Evolutionary conservation across 2,888 invertebrate genomes (phyloP), one percentile per base, ranked within the genome.

Genomic region (Erebia ligea): DNA sequence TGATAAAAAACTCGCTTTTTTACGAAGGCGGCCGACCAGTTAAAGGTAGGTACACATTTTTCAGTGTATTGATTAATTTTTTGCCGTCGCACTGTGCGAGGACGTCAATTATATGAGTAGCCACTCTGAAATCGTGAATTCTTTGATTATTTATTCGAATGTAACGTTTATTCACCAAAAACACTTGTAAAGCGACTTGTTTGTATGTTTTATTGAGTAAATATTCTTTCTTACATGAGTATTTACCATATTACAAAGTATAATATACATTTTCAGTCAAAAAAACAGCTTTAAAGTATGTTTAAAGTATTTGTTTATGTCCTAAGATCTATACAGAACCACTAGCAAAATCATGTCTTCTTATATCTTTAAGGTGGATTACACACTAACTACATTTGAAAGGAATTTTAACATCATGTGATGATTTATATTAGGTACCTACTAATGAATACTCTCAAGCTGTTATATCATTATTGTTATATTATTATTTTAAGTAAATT

Each of bases 41-140:
- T 62, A 63, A 69, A 72, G 58, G 63, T 64, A 62, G 65, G 68
- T 70, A 62, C 21, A 61, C 58, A 65, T 69, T 72, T 75, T 75
- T 75, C 70, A 70, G 66, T 45, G 78, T 88, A 88, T 89, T 83
- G 88, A 88, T 89, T 87, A 83, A 77, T 81, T 78, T 66, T 75
- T 76, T 72, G 73, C 76, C 74, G 70, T 69, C 65, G 73, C 72
- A 69, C 77, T 74, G 73, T 76, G 21, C 50, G 40, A 50, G 13
- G 11, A 58, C 52, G 63, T 58, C 57, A 13, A 58, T 45, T 59
- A n/a, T 42, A 15, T 4, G 13, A n/a, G 5, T 52, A 1, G 19
- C 13, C 9, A 19, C 4, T 34, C 6, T 19, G 54, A 61, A 52
- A 19, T 58, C 57, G 11, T 21, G n/a, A 50, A 17, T 34, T 48